Conservation (phyloP, 2,113 vertebrate species). For the Epinephelus lanceolatus region DNA sequence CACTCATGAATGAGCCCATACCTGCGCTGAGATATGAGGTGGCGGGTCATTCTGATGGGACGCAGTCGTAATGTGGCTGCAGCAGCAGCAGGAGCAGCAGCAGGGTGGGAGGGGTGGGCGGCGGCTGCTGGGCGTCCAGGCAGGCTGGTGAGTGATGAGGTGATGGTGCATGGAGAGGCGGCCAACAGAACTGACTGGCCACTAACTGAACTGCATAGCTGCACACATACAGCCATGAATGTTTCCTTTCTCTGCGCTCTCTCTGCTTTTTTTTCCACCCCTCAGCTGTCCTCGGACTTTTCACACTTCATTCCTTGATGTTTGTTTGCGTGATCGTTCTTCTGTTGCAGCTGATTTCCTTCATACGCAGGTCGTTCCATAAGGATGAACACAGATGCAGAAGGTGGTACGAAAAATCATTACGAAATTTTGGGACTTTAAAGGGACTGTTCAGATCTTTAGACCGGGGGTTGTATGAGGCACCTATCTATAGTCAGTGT, state of each 20-base stretch:
- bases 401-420: not conserved
- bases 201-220: conserved; percentile 37
- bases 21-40: conserved; percentile 69
- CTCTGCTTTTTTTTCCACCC: conserved; percentile 6
- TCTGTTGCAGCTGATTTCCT: conserved; percentile 1
- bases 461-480: too few species aligned
- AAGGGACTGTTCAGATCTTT: not conserved
- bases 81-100: conserved; percentile 1
- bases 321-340: conserved; percentile 30
- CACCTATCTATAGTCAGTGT: too few species aligned
- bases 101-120: not conserved
- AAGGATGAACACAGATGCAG: not conserved
- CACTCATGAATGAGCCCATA: conserved; percentile 63
- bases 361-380: not conserved
- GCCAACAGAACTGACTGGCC: conserved; percentile 42
- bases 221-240: conserved; percentile 55
- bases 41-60: conserved; percentile 44
- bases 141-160: conserved; percentile 77
- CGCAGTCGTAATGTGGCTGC: conserved; percentile 42
- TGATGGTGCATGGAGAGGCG: conserved; percentile 60
- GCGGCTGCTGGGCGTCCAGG: conserved; percentile 44
- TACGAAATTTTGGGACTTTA: not conserved
- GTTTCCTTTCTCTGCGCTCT: conserved; percentile 60
- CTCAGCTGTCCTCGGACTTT: conserved; percentile 44
- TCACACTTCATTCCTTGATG: conserved; percentile 37